A percentile compares a stretch with the other conserved stretches of the same genome.
Evolutionary conservation across 1,140 invertebrate genomes (phyloP).

Genomic region (Drosophila fuyamai): DNA sequence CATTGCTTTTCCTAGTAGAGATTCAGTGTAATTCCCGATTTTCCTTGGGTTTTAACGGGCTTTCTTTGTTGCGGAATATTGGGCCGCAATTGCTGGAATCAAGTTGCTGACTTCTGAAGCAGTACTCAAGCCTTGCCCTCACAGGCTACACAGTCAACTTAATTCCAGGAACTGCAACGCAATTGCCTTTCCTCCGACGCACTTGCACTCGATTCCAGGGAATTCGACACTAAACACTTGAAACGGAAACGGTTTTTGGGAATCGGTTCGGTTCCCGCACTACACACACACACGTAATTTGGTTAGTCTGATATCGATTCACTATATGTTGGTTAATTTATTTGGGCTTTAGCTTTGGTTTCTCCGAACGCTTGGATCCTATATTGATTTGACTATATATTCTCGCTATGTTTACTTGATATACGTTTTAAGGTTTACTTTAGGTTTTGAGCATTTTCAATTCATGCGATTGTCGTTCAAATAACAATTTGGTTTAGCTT

Average conservation of each 20-base stretch:
- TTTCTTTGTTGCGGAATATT: conserved; percentile 26
- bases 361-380: conserved; percentile 48
- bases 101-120: conserved; percentile 84
- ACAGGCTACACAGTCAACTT: conserved; percentile 85
- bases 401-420: conserved; percentile 53
- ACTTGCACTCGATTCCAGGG: conserved; percentile 7
- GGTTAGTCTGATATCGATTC: conserved; percentile 46
- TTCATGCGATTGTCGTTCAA: conserved; percentile 74
- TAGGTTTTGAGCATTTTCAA: conserved; percentile 67
- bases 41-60: background rate
- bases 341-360: conserved; percentile 61
- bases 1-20: conserved; percentile 31
- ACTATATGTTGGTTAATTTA: conserved; percentile 49
- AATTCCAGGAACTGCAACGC: conserved; percentile 84
- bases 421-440: conserved; percentile 33
- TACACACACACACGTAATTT: conserved; percentile 16
- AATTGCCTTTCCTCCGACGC: conserved; percentile 34
- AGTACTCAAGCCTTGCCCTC: conserved; percentile 73
- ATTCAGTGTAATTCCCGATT: conserved; percentile 10
- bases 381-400: conserved; percentile 62
- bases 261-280: conserved; percentile 10
- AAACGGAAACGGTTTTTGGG: conserved; percentile 21
- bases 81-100: conserved; percentile 84
- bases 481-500: conserved; percentile 50
- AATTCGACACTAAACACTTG: conserved; percentile 34